Evolutionary conservation across 2,888 invertebrate genomes (phyloP), one percentile per base, ranked within the genome.

Genomic region (Orthosia gracilis): DNA sequence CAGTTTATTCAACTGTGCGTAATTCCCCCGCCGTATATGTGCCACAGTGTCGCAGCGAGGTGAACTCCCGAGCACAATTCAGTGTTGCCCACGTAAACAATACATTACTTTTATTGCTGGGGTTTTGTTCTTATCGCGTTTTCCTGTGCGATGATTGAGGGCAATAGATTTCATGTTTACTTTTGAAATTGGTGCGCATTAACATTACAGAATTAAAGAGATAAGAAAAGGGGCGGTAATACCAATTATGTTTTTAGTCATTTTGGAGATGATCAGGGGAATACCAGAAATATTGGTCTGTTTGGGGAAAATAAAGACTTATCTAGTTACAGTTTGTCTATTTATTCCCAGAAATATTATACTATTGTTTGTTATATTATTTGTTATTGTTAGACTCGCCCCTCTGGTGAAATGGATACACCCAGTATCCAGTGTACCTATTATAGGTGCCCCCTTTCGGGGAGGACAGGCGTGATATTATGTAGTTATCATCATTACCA

Each of bases 1-100:
- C 55, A 62, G 82, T 82, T 82, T 65, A 40, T 82, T 80, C 67
- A 82, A 82, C 82, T 65, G 49, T 59, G 65, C 54, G 80, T 82
- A 78, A 64, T 65, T 80, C 78, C 80, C 80, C 80, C 15, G 21
- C 9, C 17, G 15, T 23, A n/a, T n/a, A 31, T 31, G 58, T 58
- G 26, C 11, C 5, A n/a, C 23, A 26, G 9, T 50, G 23, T 1
- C 13, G 3, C 17, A 4, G n/a, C 52, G 31, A 59, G 83, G 82
- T 80, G 47, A 83, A 80, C 54, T 65, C 82, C 82, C 82, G 69
- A 18, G 55, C 40, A 47, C 31, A 15, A 21, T 13, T 12, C n/a
- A 49, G 73, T 72, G 73, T 59, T 66, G 65, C 73, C 73, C 50
- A 63, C 47, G 74, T 69, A 40, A 67, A 81, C 68, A 45, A 21